phyloP scores from a whole-genome alignment of 2,888 invertebrate species.

The Timandra comae region DNA sequence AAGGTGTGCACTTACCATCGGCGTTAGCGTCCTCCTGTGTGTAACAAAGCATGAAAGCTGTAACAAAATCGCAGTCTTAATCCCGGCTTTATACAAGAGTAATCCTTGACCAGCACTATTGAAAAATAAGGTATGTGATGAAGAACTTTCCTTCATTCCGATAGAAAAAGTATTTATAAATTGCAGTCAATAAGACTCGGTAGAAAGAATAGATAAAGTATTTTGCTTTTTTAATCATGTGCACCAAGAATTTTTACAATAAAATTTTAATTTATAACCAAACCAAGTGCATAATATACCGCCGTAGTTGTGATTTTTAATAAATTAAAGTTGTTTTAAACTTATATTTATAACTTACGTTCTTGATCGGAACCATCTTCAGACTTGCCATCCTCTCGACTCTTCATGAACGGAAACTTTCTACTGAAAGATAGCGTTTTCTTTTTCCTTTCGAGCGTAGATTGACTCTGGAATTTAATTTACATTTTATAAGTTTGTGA shows the following conservation, averaged over 20 bases:
- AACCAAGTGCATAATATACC: no score
- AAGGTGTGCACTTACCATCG: constrained; percentile 84
- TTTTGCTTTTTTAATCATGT: no score
- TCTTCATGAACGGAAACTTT: constrained; percentile 99
- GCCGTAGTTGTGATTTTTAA: no score
- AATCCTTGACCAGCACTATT: no score
- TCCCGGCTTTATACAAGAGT: constrained; percentile 13
- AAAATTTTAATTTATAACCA: no score
- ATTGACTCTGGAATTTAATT: constrained; percentile 81
- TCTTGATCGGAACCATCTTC: constrained; percentile 98
- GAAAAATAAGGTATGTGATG: no score
- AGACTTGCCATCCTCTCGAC: constrained; percentile 96
- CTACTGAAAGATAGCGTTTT: constrained; percentile 99
- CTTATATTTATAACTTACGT: constrained; percentile 95
- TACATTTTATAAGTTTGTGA: not conserved
- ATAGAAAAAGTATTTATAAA: no score
- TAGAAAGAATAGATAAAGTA: no score
- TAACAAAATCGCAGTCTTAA: constrained; percentile 75
- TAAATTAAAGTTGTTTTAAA: no score
- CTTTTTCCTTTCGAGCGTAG: constrained; percentile 96
- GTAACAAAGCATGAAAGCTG: constrained; percentile 97
- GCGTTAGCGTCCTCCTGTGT: constrained; percentile 93
- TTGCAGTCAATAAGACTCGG: no score
- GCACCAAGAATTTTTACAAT: no score
- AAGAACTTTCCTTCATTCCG: no score